A percentile compares a stretch with the other conserved stretches of the same genome.
Conservation (phyloP, 2,113 vertebrate genomes). For the Dipodomys ordii region DNA sequence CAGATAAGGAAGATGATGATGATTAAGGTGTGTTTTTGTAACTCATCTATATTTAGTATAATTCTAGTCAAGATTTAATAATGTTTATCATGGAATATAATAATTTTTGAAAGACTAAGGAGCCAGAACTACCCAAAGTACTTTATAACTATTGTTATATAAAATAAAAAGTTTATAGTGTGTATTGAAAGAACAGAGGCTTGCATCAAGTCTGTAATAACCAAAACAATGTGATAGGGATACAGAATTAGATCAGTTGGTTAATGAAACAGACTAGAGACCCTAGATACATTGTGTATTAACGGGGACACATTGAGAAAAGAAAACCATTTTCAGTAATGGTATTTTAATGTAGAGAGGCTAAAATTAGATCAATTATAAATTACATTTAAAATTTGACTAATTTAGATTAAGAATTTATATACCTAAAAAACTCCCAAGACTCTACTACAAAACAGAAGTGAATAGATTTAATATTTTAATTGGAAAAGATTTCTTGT, state of each 20-base stretch:
- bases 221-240: not conserved
- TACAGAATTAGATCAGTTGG: not conserved
- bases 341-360: not conserved
- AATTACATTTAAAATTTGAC: not conserved
- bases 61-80: conserved; percentile 26
- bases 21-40: not conserved
- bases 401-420: conserved; percentile 10
- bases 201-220: not conserved
- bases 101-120: not conserved
- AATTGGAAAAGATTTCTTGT: not conserved
- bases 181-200: not conserved
- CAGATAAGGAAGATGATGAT: not conserved
- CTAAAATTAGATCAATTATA: conserved; percentile 24
- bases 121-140: not conserved
- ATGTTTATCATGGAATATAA: not conserved
- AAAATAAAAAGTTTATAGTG: not conserved
- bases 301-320: not conserved
- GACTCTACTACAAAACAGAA: not conserved
- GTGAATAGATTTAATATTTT: conserved; percentile 25
- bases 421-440: not conserved
- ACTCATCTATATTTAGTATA: not conserved
- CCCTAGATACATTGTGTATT: not conserved
- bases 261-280: not conserved
- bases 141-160: not conserved
- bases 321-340: not conserved